These are phyloP conservation scores for Chorisops tibialis DNA, from an alignment of 2,888 invertebrate species.

Conservation along the genomic window DNA sequence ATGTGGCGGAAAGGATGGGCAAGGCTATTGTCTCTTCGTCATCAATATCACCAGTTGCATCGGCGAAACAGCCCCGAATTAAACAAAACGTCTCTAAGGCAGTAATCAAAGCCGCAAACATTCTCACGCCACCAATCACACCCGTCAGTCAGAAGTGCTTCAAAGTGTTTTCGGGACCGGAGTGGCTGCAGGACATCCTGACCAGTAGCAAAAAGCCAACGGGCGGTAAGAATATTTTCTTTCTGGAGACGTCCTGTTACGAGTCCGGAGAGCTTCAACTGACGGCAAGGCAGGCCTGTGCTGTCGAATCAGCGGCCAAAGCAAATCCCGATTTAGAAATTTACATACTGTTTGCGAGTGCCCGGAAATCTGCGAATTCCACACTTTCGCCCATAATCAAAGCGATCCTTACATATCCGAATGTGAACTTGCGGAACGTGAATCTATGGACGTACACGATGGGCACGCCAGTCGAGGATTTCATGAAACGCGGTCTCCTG, in stretches of 20 bases:
- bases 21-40: no score
- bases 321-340: slow-evolving; percentile 45
- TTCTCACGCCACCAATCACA: no score
- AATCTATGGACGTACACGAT: slow-evolving; percentile 46
- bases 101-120: no score
- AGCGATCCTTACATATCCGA: slow-evolving; percentile 42
- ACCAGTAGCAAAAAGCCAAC: slow-evolving; percentile 40
- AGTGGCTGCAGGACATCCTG: slow-evolving; percentile 43
- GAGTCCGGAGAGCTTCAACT: slow-evolving; percentile 34
- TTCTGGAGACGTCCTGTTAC: slow-evolving; percentile 50
- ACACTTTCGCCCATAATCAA: slow-evolving; percentile 38
- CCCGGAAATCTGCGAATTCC: slow-evolving; percentile 36
- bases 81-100: no score
- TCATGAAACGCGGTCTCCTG: slow-evolving; percentile 42
- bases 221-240: slow-evolving; percentile 46
- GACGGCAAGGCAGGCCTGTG: slow-evolving; percentile 48
- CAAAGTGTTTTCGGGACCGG: background rate
- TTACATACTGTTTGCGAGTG: slow-evolving; percentile 46
- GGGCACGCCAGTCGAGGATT: slow-evolving; percentile 45
- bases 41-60: no score
- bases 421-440: slow-evolving; percentile 45
- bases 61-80: no score
- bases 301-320: slow-evolving; percentile 50
- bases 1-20: no score
- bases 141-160: no score